phyloP scores from a whole-genome alignment of 2,797 vertebrate species.

The Myoxocephalus aenaeus region DNA sequence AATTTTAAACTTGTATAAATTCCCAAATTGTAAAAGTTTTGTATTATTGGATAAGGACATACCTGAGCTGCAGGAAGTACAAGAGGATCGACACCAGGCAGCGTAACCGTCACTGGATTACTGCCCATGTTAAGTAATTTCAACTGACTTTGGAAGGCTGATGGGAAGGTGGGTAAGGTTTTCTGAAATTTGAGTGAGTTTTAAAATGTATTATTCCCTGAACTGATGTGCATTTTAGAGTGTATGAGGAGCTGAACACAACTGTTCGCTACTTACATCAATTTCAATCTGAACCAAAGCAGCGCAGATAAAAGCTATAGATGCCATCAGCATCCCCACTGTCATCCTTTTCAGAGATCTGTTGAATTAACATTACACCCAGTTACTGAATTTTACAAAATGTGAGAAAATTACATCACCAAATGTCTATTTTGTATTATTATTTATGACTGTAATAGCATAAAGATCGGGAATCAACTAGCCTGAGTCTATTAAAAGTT shows the following conservation, averaged over 20 bases:
- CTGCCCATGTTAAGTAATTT: constrained; percentile 88
- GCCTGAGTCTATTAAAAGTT: background rate
- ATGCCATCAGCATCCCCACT: constrained; percentile 93
- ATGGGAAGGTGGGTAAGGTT: constrained; percentile 90
- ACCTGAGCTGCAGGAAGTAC: constrained; percentile 70
- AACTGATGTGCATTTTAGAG: background rate
- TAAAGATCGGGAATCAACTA: background rate
- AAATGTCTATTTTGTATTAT: background rate
- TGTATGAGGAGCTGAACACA: background rate
- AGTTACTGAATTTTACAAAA: constrained; percentile 10
- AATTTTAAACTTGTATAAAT: background rate
- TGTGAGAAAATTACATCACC: background rate
- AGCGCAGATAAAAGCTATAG: constrained; percentile 91
- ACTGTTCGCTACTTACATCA: constrained; percentile 88
- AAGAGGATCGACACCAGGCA: constrained; percentile 21
- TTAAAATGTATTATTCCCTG: background rate
- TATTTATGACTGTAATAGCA: background rate
- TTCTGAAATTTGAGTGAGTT: constrained; percentile 79
- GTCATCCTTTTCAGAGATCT: constrained; percentile 95
- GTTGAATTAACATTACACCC: constrained; percentile 43
- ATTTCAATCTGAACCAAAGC: constrained; percentile 91
- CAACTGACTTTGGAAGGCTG: constrained; percentile 84
- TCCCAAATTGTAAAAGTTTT: background rate
- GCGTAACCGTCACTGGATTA: constrained; percentile 49
- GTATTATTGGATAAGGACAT: constrained; percentile 10